Evolutionary conservation across 2,888 invertebrate genomes (phyloP), one percentile per base, ranked within the genome.

Genomic region (Caenorhabditis sp.): DNA sequence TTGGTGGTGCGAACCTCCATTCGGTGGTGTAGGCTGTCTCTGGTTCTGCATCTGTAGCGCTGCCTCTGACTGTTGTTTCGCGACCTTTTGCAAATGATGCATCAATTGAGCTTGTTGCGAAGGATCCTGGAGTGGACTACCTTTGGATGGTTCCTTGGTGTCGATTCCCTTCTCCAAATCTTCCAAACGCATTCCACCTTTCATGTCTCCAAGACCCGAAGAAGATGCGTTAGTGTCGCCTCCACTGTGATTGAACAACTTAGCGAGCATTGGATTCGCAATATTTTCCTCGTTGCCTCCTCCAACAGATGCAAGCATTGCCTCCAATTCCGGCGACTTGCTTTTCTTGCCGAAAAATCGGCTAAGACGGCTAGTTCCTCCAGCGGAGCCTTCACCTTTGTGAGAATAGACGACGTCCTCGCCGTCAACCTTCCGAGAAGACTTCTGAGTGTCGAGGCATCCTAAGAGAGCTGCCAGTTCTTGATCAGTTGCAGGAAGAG

Each of bases 81-180:
- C 76, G 19, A 88, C 35, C 54, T 80, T 86, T 28, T 85, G 68
- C n/a, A 89, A 61, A 66, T 86, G 82, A 5, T 85, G 74, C 56
- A 89, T n/a, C 6, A 89, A 70, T 31, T 86, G 84, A 1, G 88
- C 88, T 31, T 89, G 89, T 59, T 88, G 86, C 12, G 68, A 64
- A 31, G 88, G 89, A 82, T 89, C 89, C 61, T 86, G 80, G 1
- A 89, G 81, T 19, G 85, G 85, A 59, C 82, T 87, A 14, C 80
- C 82, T 26, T 79, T 77, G n/a, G 70, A 22, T 12, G 51, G n/a
- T 54, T 75, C 74, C 19, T 74, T 79, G 0, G 44, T 7, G 2
- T 79, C 79, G 24, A 75, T 51, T 24, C 64, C 41, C 47, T 77
- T 83, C 47, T 87, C 87, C 8, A 87, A 38, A 58, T 87, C 87